Percentiles rank a stretch among this genome's conserved stretches.
Conservation (phyloP, 1,140 invertebrate species). For the Apis florea region DNA sequence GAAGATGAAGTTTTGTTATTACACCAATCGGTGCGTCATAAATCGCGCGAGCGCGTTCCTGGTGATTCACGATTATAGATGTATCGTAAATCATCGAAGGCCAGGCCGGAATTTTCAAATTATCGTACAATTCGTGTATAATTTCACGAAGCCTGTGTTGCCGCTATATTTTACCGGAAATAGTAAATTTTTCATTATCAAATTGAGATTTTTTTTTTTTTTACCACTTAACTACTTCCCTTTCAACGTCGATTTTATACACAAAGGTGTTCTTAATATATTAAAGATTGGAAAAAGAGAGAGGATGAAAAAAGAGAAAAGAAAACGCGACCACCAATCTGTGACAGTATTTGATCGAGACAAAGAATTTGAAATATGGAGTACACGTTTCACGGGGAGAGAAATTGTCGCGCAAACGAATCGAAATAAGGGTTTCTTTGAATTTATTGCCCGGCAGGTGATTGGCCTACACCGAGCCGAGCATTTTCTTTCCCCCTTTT, state of each 20-base stretch:
- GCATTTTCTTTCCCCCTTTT: not conserved
- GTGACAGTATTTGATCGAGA: slow-evolving; percentile 16
- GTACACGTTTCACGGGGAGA: not conserved
- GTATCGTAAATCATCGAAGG: slow-evolving; percentile 49
- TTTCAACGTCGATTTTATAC: fast-evolving
- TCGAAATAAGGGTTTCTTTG: slow-evolving; percentile 37
- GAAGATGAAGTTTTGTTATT: slow-evolving; percentile 30
- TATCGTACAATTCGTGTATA: slow-evolving; percentile 42
- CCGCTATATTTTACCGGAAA: slow-evolving; percentile 30
- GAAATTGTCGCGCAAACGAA: not conserved
- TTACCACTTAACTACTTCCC: too few species aligned
- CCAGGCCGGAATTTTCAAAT: slow-evolving; percentile 44
- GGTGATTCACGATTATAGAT: slow-evolving; percentile 55
- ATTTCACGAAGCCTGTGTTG: not conserved
- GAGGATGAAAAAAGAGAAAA: not conserved
- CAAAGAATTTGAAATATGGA: slow-evolving; percentile 32
- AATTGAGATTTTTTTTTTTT: not conserved
- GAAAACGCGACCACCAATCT: not conserved
- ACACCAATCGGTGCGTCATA: slow-evolving; percentile 44
- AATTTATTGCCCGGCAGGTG: slow-evolving; percentile 27
- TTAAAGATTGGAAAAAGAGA: not conserved
- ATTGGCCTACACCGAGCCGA: not conserved
- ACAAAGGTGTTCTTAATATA: too few species aligned
- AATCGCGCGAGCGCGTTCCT: slow-evolving; percentile 20
- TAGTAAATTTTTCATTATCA: not conserved